Conservation (phyloP, 2,797 vertebrate species). For the Clarias platycephalus region DNA sequence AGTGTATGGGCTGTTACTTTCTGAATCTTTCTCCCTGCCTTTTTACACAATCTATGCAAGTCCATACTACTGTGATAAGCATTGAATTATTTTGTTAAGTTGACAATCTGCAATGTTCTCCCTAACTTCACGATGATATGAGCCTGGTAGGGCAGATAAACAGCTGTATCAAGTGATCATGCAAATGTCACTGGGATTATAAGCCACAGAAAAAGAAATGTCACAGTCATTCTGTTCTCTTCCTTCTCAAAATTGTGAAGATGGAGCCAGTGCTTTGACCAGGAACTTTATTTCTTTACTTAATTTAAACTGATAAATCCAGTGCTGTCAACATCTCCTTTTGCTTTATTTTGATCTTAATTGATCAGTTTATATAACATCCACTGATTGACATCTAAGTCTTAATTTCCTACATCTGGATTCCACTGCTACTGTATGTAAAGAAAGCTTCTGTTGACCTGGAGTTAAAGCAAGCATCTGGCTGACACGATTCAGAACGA, state of each 20-base stretch:
- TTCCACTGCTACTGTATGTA: background rate
- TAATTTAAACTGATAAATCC: background rate
- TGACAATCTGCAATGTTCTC: background rate
- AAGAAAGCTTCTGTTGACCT: background rate
- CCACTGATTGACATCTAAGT: background rate
- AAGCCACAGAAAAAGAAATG: background rate
- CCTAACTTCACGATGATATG: background rate
- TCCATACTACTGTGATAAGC: conserved; percentile 4
- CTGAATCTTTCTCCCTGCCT: conserved; percentile 7
- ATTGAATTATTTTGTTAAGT: background rate
- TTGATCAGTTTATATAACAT: background rate
- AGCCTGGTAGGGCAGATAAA: background rate
- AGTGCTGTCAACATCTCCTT: background rate
- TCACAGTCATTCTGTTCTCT: background rate
- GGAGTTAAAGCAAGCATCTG: background rate
- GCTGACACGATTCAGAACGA: background rate
- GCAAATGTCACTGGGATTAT: background rate
- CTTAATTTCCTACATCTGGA: background rate
- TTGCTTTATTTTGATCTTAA: conserved; percentile 7
- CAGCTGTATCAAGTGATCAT: background rate
- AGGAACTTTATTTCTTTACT: background rate
- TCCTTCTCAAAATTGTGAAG: conserved; percentile 1
- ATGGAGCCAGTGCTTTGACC: background rate
- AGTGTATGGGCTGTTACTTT: conserved; percentile 41
- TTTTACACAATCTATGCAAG: conserved; percentile 20